phyloP scores from a whole-genome alignment of 35 echinoderm and acorn worm species.

The Ophioderma brevispina region DNA sequence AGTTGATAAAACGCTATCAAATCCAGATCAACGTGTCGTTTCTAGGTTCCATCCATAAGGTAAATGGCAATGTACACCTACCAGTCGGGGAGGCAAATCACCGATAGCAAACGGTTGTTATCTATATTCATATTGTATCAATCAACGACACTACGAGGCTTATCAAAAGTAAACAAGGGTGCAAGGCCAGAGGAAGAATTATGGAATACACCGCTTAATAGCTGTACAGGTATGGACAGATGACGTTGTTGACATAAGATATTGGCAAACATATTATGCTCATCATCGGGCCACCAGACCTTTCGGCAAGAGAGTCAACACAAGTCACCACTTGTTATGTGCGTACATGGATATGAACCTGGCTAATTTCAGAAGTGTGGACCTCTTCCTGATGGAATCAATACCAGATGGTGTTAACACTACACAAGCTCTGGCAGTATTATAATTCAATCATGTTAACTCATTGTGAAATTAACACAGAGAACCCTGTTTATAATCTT shows the following conservation, averaged over 20 bases:
- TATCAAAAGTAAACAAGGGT: slow-evolving; percentile 3
- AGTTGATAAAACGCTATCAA: neutral
- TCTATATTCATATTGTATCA: neutral
- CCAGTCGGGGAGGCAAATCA: neutral
- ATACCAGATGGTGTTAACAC: no score
- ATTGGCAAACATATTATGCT: neutral
- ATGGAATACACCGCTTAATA: neutral
- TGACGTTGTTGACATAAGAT: neutral
- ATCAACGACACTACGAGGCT: neutral
- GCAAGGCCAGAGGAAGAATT: neutral
- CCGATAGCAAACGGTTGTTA: neutral
- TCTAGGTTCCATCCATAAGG: neutral
- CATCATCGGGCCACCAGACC: no score
- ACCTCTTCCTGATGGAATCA: no score
- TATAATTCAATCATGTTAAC: no score
- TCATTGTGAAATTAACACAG: no score
- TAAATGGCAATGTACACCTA: neutral
- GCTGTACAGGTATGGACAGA: neutral
- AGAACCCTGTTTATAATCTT: no score
- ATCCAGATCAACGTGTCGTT: neutral
- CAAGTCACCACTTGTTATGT: no score
- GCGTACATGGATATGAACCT: no score
- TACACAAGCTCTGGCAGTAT: no score
- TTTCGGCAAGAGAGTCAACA: no score
- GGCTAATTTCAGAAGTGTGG: no score